A percentile compares a stretch with the other conserved stretches of the same genome.
phyloP scores from a whole-genome alignment of 2,797 vertebrate species.

The Aulostomus chinensis region DNA sequence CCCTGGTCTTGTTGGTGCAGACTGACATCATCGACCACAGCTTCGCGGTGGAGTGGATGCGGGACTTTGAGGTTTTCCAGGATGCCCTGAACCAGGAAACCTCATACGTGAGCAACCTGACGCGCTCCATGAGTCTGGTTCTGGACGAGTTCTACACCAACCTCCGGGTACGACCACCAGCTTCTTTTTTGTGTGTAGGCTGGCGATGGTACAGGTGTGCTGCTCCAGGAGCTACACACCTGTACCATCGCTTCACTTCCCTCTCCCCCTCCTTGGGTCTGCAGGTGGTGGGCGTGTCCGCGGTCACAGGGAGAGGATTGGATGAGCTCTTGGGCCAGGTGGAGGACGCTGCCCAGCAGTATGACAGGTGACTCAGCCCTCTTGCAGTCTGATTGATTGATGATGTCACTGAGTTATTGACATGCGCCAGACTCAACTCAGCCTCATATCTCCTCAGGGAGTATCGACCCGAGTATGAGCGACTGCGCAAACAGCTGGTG shows the following conservation, averaged over 20 bases:
- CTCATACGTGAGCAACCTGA: slow-evolving; percentile 93
- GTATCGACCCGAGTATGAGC: slow-evolving; percentile 92
- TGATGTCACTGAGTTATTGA: too few species aligned
- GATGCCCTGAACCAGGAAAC: slow-evolving; percentile 95
- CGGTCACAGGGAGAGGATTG: slow-evolving; percentile 89
- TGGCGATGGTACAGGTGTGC: too few species aligned
- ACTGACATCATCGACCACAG: slow-evolving; percentile 96
- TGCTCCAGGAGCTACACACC: too few species aligned
- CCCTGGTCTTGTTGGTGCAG: slow-evolving; percentile 60
- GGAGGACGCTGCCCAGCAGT: slow-evolving; percentile 88
- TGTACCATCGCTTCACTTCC: too few species aligned
- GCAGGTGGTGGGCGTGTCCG: slow-evolving; percentile 96
- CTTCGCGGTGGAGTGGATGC: slow-evolving; percentile 98
- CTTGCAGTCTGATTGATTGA: too few species aligned
- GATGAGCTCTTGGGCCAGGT: slow-evolving; percentile 89
- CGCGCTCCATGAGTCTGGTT: slow-evolving; percentile 96
- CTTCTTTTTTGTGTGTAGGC: too few species aligned
- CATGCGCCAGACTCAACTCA: too few species aligned
- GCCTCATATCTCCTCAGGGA: slow-evolving; percentile 80
- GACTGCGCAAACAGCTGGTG: slow-evolving; percentile 87
- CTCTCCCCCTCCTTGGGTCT: too few species aligned
- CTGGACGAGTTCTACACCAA: slow-evolving; percentile 94
- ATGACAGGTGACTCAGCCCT: slow-evolving; percentile 93
- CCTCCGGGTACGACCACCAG: slow-evolving; percentile 55
- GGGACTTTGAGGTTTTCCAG: slow-evolving; percentile 95